A percentile compares a stretch with the other conserved stretches of the same genome.
Conservation (phyloP, 2,888 invertebrate species). For the Synergus umbraculus region DNA sequence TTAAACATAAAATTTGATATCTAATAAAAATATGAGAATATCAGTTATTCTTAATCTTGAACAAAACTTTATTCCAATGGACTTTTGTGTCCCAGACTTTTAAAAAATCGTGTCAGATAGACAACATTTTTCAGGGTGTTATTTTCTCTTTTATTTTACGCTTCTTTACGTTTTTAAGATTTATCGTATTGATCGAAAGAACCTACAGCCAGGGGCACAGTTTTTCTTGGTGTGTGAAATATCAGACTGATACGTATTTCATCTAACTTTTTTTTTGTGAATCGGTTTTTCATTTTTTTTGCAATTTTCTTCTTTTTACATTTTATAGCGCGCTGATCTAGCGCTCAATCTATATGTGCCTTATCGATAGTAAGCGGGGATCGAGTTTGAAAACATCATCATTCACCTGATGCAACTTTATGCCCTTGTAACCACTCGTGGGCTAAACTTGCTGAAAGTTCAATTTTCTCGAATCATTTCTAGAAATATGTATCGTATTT, state of each 20-base stretch:
- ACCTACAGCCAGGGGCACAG: not conserved
- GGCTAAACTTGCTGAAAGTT: not conserved
- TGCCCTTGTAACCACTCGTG: not conserved
- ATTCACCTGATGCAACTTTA: not conserved
- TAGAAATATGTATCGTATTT: not conserved
- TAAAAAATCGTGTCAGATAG: conserved; percentile 6
- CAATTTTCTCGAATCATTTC: not conserved
- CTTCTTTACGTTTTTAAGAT: not conserved
- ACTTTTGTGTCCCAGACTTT: too few relatives aligned
- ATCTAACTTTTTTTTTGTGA: not conserved
- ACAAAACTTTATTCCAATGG: not conserved
- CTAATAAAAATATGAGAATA: not conserved
- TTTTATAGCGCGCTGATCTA: not conserved
- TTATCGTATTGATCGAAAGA: conserved; percentile 6
- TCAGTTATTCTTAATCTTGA: not conserved
- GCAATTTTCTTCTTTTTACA: not conserved
- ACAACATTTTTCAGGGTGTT: not conserved
- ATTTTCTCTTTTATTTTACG: not conserved
- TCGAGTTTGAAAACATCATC: not conserved
- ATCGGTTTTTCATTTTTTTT: not conserved
- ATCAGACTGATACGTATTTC: not conserved
- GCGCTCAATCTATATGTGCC: not conserved
- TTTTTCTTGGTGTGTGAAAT: conserved; percentile 13
- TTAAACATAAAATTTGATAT: not conserved
- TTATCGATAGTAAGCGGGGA: not conserved